Evolutionary conservation across 2,113 vertebrate genomes (phyloP), one percentile per base, ranked within the genome.

Genomic region (Glaucidium brasilianum): DNA sequence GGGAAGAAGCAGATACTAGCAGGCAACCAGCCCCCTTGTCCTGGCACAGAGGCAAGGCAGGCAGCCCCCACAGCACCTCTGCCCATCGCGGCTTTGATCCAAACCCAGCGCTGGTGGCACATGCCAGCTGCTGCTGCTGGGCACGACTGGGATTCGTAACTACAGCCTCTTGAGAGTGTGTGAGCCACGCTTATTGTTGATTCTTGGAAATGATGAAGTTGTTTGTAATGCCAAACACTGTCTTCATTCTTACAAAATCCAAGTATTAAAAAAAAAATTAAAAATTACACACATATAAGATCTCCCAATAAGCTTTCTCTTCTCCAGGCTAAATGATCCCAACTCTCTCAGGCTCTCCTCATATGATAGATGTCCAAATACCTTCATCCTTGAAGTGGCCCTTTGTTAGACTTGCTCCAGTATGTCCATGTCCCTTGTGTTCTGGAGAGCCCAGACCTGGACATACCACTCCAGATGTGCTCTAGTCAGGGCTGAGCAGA

Each of bases 71-170:
- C 0, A 0, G 25, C 19, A 34, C 22, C 27, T 53, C 47, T 78
- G 47, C 15, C 25, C 35, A 21, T 53, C 1, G 1, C 2, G 1
- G 34, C 16, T 68, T 47, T 13, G n/a, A 13, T 6, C 25, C 41
- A 82, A 29, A 82, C 12, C 19, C 5, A 7, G 25, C 2, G 0
- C 47, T 27, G 49, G 12, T 0, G 0, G 15, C 37, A 69, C 3
- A 1, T 5, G 10, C 27, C 35, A n/a, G 15, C 10, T 30, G 35
- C 55, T 77, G 73, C 27, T 58, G n/a, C 35, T 27, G 35, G 53
- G n/a, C 1, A 0, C 0, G 0, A 25, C 15, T 8, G 21, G 12
- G 47, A 87, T 41, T 35, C 1, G 1, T 17, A 55, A 45, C 1
- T 2, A 74, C 2, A 66, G 18, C 11, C 35, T 71, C 16, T 6